Base-by-base conservation (phyloP, 2,888 invertebrate genomes). In the Keiferia lycopersicella region DNA sequence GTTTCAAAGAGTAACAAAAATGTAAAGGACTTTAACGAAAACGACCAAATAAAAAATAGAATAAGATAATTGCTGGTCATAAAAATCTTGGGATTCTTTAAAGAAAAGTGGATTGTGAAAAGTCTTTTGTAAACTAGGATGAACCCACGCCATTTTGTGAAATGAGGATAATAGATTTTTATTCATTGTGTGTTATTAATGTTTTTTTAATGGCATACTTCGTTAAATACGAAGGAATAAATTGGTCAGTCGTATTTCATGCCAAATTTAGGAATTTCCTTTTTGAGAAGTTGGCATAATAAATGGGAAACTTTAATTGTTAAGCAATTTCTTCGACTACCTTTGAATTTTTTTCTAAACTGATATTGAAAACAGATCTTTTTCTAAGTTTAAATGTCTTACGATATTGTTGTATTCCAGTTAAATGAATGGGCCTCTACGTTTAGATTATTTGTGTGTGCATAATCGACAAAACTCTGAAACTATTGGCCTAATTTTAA, bases 1-100 rank as follows among this genome's bases (percentile, higher is more conserved):
- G 75, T 75, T 69, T 69, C 65, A 72, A 75, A 71, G 66, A 69
- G 70, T 61, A 74, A 71, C 74, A 72, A 71, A 74, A 73, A 71
- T 72, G 72, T 69, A 73, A 67, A 75, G 71, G 73, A 20, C 22
- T 53, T 53, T 71, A 76, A 79, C 74, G 71, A 75, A 72, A 70
- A 73, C 70, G 74, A 69, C 65, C 66, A 72, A 73, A 73, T 76
- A 73, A 75, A 71, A 71, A 69, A 71, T 71, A 68, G 73, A 73
- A 38, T n/a, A 30, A 34, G 48, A 38, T 56, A 57, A 26, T 56
- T 30, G 26, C n/a, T 53, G 10, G 34, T 53, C 22, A 53, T 12
- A 53, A 22, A 26, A 53, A 22, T 48, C 34, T 59, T 11, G 41
- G 14, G 26, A 39, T 51, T 39, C 59, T 34, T 11, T 41, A 20